These are phyloP conservation scores for Dreissena rostriformis DNA, from an alignment of 1,140 invertebrate species.

Conservation along the genomic window DNA sequence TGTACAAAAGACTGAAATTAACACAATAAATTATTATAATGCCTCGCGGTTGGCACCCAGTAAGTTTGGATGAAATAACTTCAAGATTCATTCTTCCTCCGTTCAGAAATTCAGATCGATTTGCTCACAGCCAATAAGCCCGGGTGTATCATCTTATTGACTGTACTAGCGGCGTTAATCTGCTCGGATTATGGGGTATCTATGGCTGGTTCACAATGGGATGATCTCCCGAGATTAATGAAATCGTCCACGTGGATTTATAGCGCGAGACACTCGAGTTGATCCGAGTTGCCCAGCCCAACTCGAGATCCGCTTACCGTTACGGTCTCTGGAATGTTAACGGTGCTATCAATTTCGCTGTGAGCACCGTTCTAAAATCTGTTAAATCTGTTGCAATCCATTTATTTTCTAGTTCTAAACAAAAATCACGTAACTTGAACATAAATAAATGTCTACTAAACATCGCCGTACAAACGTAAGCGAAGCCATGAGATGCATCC, in stretches of 20 bases:
- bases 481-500: too few species aligned
- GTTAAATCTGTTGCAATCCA: too few species aligned
- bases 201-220: slow-evolving; percentile 12
- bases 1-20: slow-evolving; percentile 8
- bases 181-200: slow-evolving; percentile 39
- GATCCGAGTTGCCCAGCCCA: slow-evolving; percentile 28
- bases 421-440: too few species aligned
- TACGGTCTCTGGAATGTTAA: too few species aligned
- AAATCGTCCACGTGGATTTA: slow-evolving; percentile 33
- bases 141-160: slow-evolving; percentile 9
- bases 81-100: slow-evolving; percentile 16
- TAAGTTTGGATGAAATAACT: slow-evolving; percentile 13
- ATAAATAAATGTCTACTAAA: too few species aligned
- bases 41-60: slow-evolving; percentile 7
- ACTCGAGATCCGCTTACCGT: slow-evolving; percentile 22
- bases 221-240: slow-evolving; percentile 39
- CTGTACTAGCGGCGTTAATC: slow-evolving; percentile 28
- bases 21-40: not conserved
- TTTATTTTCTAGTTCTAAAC: too few species aligned
- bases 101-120: slow-evolving; percentile 31
- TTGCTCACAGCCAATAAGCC: slow-evolving; percentile 34
- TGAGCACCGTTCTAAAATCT: too few species aligned
- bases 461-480: too few species aligned
- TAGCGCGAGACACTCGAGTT: slow-evolving; percentile 35
- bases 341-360: too few species aligned